A percentile compares a stretch with the other conserved stretches of the same genome.
These are phyloP conservation scores for Percina caprodes DNA, from an alignment of 2,113 vertebrate species.

Conservation along the genomic window DNA sequence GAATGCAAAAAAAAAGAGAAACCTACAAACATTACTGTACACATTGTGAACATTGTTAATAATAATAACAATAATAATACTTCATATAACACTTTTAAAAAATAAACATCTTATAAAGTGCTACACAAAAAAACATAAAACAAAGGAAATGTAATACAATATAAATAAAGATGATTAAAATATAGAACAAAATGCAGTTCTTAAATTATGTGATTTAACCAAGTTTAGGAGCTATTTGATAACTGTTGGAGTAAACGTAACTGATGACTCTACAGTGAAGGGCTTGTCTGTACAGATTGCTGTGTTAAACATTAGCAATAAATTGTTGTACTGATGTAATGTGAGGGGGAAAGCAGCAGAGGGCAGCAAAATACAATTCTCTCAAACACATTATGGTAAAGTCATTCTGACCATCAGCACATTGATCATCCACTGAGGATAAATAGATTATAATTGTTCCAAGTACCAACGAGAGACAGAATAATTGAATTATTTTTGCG, in stretches of 20 bases:
- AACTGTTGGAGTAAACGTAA: neutral
- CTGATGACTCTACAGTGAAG: neutral
- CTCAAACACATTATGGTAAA: neutral
- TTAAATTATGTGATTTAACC: too few relatives aligned
- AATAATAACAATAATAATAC: too few relatives aligned
- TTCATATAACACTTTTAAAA: too few relatives aligned
- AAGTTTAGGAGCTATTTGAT: neutral
- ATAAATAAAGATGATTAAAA: too few relatives aligned
- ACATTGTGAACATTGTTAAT: too few relatives aligned
- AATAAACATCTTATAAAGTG: too few relatives aligned
- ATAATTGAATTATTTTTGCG: constrained; percentile 41
- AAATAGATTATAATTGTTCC: constrained; percentile 56
- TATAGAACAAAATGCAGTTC: too few relatives aligned
- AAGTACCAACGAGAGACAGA: constrained; percentile 44
- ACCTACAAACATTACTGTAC: neutral
- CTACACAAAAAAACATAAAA: too few relatives aligned
- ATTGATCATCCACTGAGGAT: constrained; percentile 31
- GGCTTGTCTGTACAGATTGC: neutral
- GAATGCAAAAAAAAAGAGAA: neutral
- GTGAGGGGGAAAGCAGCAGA: constrained; percentile 39
- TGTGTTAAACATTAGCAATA: neutral
- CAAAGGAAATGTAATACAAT: too few relatives aligned
- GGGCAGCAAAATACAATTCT: constrained; percentile 62
- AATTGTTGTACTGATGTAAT: constrained; percentile 16
- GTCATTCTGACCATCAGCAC: neutral